Base-by-base conservation (phyloP, 2,113 vertebrate genomes). In the Pseudorasbora parva region DNA sequence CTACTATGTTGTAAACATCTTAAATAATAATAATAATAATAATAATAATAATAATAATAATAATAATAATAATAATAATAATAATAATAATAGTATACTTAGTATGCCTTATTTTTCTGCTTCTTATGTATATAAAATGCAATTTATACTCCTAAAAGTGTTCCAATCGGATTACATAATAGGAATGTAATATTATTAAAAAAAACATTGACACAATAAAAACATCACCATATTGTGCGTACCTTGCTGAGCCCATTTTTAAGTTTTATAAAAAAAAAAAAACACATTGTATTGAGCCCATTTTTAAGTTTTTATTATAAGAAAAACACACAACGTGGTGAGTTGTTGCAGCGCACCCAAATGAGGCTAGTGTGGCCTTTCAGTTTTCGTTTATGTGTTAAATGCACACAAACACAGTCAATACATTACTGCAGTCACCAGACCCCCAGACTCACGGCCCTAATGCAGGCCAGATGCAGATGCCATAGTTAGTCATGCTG, bases 401-500 rank as follows among this genome's bases (percentile, higher is more conserved):
- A 43, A 62, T 51, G 27, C 49, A 47, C 71, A 77, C 79, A 81
- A 49, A 84, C 51, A 81, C 71, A 78, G 30, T 47, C 78, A 25
- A 45, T 79, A 71, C 76, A 43, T 64, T 76, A 43, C n/a, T 68
- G 79, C 79, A 57, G 47, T 62, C n/a, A 62, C 59, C 82, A 51
- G 77, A 49, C 62, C 83, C 79, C 66, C 72, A 60, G 82, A 69
- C 76, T 87, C 47, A 78, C 56, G 17, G 72, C 43, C 14, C 62
- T 87, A 87, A 85, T 79, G 47, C 74, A 79, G 66, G 37, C 86
- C 86, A 87, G 83, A 87, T 85, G 83, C 83, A 57, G 64, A 82
- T 85, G 83, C 83, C 86, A 85, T 60, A 73, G 82, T 78, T 78
- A 68, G 56, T 87, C 83, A 84, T 78, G 73, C 64, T 78, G 30